Conservation (phyloP, 2,113 vertebrate species). For the Vulpes ferrilata region DNA sequence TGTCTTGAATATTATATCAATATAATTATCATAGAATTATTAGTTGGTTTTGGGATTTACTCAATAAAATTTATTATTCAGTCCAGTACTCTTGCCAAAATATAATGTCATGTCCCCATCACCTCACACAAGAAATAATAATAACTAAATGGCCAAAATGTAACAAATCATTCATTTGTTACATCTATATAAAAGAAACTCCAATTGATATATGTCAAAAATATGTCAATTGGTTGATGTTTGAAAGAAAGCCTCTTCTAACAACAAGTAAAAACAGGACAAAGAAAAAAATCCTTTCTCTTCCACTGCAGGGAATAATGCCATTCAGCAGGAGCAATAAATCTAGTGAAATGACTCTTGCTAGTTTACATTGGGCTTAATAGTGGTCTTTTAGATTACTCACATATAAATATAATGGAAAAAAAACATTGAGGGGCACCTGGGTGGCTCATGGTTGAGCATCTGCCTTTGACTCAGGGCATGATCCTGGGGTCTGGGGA, state of each 20-base stretch:
- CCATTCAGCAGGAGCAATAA: neutral
- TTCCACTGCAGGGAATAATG: neutral
- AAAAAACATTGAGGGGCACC: neutral
- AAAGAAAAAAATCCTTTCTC: neutral
- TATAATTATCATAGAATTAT: neutral
- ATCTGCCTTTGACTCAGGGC: too few relatives aligned
- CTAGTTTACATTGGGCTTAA: neutral
- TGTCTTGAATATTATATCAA: neutral
- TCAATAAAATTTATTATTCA: neutral
- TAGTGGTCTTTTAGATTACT: neutral
- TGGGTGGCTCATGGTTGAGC: too few relatives aligned
- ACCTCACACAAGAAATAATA: neutral
- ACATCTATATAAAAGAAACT: neutral
- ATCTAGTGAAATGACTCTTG: neutral
- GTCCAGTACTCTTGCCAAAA: neutral
- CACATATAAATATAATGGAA: neutral
- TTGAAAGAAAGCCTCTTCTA: conserved; percentile 33
- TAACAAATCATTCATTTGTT: neutral
- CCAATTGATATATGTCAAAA: neutral
- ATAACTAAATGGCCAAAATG: neutral
- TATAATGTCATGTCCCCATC: neutral
- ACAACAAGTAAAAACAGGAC: neutral
- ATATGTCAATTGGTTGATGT: neutral
- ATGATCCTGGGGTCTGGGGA: too few relatives aligned
- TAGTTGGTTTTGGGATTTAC: neutral